phyloP scores from a whole-genome alignment of 2,888 invertebrate genomes.

The Spodoptera littoralis region DNA sequence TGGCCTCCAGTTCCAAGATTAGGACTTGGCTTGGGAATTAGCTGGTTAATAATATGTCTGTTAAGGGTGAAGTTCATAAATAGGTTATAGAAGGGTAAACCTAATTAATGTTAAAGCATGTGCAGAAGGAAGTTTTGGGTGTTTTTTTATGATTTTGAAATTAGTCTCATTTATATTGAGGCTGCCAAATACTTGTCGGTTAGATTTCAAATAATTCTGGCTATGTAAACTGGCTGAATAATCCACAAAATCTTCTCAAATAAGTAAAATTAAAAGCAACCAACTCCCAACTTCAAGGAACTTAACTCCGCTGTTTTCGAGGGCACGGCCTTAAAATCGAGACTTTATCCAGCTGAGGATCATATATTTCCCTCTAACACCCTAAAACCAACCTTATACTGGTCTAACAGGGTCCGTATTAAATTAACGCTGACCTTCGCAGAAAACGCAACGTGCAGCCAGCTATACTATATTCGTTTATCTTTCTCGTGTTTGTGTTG shows the following conservation, averaged over 20 bases:
- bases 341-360: conserved; percentile 60
- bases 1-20: conserved; percentile 12
- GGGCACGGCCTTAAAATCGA: conserved; percentile 62
- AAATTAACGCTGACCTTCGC: conserved; percentile 44
- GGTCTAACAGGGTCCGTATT: conserved; percentile 36
- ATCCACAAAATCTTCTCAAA: conserved; percentile 19
- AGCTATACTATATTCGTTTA: conserved; percentile 63
- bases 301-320: conserved; percentile 58
- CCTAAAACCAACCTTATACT: conserved; percentile 39
- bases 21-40: conserved; percentile 2
- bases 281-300: conserved; percentile 51
- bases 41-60: not conserved
- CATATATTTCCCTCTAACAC: conserved; percentile 37
- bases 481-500: conserved; percentile 74
- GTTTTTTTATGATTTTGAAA: no score
- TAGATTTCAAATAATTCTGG: no score
- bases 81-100: no score
- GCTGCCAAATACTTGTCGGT: no score
- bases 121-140: no score
- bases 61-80: no score
- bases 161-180: no score
- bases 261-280: conserved; percentile 46
- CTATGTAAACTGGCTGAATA: no score
- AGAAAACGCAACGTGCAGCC: conserved; percentile 68
- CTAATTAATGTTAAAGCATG: no score